A percentile compares a stretch with the other conserved stretches of the same genome.
Conservation (phyloP, 2,113 vertebrate genomes). For the human (Homo sapiens) region GRCh38 chr11:122974501-122975000, state of each 20-base stretch:
- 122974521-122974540: background rate
- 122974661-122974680: constrained; percentile 45
- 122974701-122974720: background rate
- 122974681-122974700: background rate
- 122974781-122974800: background rate
- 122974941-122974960: background rate
- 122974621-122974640: constrained; percentile 40
- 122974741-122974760: background rate
- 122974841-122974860: background rate
- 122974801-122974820: no score
- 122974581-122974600: constrained; percentile 52
- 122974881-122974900: no score
- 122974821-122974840: background rate
- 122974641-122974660: constrained; percentile 30
- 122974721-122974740: background rate
- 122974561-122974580: constrained; percentile 38
- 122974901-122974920: background rate
- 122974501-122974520: background rate
- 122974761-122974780: background rate
- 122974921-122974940: background rate
- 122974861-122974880: background rate
- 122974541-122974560: constrained; percentile 39
- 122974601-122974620: constrained; percentile 25
- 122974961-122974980: background rate
- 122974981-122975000: background rate